phyloP scores from a whole-genome alignment of 2,113 vertebrate species.

The Procavia capensis region DNA sequence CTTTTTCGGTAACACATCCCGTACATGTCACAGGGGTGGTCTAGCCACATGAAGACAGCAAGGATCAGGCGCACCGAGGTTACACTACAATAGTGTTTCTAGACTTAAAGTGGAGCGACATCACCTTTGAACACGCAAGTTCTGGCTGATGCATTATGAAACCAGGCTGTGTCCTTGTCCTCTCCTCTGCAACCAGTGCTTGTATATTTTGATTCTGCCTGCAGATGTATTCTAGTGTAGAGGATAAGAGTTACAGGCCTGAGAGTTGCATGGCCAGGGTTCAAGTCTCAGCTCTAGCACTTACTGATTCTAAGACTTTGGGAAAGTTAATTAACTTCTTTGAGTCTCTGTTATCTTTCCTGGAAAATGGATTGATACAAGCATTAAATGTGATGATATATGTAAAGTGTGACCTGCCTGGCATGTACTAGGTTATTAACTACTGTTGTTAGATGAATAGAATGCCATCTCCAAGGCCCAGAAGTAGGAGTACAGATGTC shows the following conservation, averaged over 20 bases:
- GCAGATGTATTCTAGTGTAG: neutral
- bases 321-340: slow-evolving; percentile 10
- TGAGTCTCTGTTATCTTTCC: slow-evolving; percentile 39
- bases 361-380: slow-evolving; percentile 34
- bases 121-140: neutral
- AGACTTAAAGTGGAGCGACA: slow-evolving; percentile 24
- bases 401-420: neutral
- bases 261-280: neutral
- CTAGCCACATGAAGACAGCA: neutral
- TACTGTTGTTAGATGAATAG: slow-evolving; percentile 32
- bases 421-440: slow-evolving; percentile 28
- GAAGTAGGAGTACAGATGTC: slow-evolving; percentile 53
- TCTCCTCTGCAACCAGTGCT: neutral
- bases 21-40: neutral
- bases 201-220: neutral
- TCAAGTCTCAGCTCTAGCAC: neutral
- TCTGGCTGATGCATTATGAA: slow-evolving; percentile 11
- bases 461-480: neutral
- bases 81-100: slow-evolving; percentile 35
- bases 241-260: neutral
- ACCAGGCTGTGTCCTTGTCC: neutral
- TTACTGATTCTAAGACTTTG: neutral
- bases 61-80: neutral
- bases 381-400: neutral
- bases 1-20: neutral